These are phyloP conservation scores for Pelecanus crispus DNA, from an alignment of 2,113 vertebrate genomes.

Conservation along the genomic window DNA sequence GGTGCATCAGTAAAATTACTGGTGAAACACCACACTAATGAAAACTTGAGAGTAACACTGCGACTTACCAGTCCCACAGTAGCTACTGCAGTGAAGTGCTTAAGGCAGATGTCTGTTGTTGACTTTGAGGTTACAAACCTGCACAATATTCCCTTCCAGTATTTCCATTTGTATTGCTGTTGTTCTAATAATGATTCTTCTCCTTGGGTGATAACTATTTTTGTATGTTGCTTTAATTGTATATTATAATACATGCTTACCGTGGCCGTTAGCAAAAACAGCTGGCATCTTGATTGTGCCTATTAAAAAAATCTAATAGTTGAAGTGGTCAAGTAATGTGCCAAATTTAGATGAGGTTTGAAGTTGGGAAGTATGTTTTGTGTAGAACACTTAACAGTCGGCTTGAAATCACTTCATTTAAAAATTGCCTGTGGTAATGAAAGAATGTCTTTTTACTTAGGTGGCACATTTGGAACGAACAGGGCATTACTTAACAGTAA, in stretches of 20 bases:
- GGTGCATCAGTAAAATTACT: neutral
- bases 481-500: conserved; percentile 94
- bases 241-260: neutral
- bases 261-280: neutral
- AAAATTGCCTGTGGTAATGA: neutral
- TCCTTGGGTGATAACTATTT: neutral
- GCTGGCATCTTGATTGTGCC: neutral
- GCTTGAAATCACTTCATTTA: neutral
- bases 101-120: neutral
- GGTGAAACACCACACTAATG: neutral
- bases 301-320: neutral
- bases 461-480: conserved; percentile 95
- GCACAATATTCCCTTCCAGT: neutral
- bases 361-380: neutral
- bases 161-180: neutral
- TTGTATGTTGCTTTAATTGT: neutral
- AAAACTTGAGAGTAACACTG: neutral
- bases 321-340: neutral
- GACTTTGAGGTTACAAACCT: neutral
- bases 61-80: neutral
- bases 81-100: neutral
- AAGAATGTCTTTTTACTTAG: conserved; percentile 64
- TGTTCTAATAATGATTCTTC: neutral
- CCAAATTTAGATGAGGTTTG: neutral
- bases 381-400: neutral